Conservation (phyloP, 2,797 vertebrate species). For the Cottoperca gobio region DNA sequence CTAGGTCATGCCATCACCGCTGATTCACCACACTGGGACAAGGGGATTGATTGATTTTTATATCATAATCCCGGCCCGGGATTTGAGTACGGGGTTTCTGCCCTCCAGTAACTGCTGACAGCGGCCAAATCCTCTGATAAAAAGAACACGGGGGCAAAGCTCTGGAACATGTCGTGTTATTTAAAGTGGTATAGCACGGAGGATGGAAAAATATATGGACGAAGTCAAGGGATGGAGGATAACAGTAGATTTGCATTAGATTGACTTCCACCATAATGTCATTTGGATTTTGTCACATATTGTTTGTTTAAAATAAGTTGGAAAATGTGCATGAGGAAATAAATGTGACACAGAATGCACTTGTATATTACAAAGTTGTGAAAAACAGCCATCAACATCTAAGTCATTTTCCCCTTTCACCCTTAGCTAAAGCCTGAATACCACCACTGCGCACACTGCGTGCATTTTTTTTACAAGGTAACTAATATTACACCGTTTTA, state of each 20-base stretch:
- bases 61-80: constrained; percentile 78
- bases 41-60: constrained; percentile 82
- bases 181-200: constrained; percentile 33
- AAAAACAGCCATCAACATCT: background rate
- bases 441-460: background rate
- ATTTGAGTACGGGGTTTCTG: constrained; percentile 60
- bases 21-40: constrained; percentile 67
- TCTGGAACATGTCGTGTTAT: constrained; percentile 48
- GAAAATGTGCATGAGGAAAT: background rate
- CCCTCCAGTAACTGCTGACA: constrained; percentile 62
- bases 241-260: constrained; percentile 11
- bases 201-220: constrained; percentile 15
- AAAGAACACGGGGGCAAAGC: constrained; percentile 48
- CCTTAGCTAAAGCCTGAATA: background rate
- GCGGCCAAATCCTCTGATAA: constrained; percentile 64
- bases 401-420: background rate
- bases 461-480: background rate
- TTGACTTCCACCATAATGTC: constrained; percentile 3
- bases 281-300: background rate
- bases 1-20: constrained; percentile 64
- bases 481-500: background rate
- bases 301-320: too few relatives aligned
- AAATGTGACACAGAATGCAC: background rate
- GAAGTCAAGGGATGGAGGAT: background rate
- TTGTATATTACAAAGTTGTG: background rate